Conservation (phyloP, 2,888 invertebrate species). For the Eucera pruinosa region DNA sequence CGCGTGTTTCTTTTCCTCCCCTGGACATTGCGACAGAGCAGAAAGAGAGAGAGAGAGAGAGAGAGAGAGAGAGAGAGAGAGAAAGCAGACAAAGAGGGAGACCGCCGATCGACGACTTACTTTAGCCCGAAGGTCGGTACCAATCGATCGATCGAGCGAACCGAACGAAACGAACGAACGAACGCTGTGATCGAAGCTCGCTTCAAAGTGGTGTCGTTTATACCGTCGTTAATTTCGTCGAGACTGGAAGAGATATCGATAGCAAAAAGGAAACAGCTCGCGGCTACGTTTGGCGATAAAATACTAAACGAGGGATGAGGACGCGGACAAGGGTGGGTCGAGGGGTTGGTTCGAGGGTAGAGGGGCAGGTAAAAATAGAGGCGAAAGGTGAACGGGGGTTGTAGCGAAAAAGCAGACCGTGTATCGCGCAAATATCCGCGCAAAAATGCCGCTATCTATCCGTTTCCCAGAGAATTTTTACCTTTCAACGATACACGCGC, state of each 20-base stretch:
- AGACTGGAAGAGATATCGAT: constrained; percentile 61
- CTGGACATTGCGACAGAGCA: constrained; percentile 35
- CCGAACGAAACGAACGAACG: constrained; percentile 11
- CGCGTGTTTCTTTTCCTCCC: constrained; percentile 39
- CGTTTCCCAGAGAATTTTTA: constrained; percentile 44
- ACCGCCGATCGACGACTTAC: constrained; percentile 52
- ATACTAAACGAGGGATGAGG: constrained; percentile 44
- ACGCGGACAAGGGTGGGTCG: not conserved
- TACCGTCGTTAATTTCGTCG: constrained; percentile 63
- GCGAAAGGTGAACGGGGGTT: constrained; percentile 39
- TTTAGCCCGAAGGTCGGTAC: constrained; percentile 58
- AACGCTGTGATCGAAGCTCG: constrained; percentile 22
- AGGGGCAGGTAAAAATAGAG: constrained; percentile 45
- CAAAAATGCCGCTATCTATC: constrained; percentile 46
- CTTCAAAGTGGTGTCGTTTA: constrained; percentile 59
- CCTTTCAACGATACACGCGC: constrained; percentile 66
- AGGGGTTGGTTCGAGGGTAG: not conserved
- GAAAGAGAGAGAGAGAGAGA: not conserved
- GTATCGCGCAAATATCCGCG: constrained; percentile 59
- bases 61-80: not conserved
- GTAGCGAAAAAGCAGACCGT: constrained; percentile 52
- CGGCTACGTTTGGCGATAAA: constrained; percentile 59
- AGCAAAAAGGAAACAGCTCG: constrained; percentile 63
- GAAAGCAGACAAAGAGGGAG: not conserved
- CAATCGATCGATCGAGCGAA: constrained; percentile 20